Evolutionary conservation across 2,113 vertebrate genomes (phyloP), one percentile per base, ranked within the genome.

Genomic region (Blennius ocellaris): DNA sequence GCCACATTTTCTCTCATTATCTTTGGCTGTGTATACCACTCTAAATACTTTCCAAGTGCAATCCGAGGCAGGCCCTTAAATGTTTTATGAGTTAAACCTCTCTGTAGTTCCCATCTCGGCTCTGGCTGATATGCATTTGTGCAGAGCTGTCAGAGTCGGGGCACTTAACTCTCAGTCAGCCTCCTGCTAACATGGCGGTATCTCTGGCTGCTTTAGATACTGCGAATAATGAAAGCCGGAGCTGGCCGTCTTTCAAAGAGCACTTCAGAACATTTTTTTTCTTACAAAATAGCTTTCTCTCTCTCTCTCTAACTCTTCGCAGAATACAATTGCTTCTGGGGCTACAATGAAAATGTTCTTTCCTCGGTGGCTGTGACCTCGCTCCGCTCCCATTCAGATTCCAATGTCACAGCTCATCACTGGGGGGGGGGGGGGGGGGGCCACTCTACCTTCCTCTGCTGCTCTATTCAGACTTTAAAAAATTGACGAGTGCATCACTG

Each of bases 21-120:
- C 69, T 50, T 44, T 6, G 5, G 12, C 69, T 58, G 54, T 54
- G 63, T 76, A 40, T 72, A 47, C 55, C 6, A 45, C 72, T 86
- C 72, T 80, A 82, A 89, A 89, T 76, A 78, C 66, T 80, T 76
- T 82, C 79, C 73, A 74, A 82, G 84, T 76, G 73, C 73, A 82
- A 82, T 87, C 52, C 63, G 73, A 78, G 66, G 78, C 80, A 51
- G 63, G 41, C 45, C 62, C 49, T 60, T 91, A 69, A 90, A 92
- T 89, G 78, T 90, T 90, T 88, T 65, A 90, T 86, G 78, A 87
- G 81, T 84, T 70, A 81, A 81, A 86, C 53, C 80, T 82, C 86
- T 80, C 53, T 76, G 76, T 78, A 77, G 80, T 76, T 85, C 75
- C 83, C 81, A 68, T 82, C 80, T 80, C 60, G 6, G 62, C 75